phyloP scores from a whole-genome alignment of 2,113 vertebrate species.

The Eudyptes chrysolophus region DNA sequence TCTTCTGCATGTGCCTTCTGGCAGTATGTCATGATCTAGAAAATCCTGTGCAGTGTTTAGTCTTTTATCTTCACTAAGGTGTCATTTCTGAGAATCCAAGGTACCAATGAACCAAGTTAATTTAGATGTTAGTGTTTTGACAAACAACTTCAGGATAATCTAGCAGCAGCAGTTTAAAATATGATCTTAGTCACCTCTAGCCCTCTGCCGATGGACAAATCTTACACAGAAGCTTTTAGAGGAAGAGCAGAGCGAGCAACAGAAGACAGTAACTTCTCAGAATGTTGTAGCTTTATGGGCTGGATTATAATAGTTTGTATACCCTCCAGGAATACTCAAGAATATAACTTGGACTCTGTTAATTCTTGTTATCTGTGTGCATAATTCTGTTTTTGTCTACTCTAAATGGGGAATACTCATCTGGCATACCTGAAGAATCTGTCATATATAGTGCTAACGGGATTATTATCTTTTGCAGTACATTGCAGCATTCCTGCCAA shows the following conservation, averaged over 20 bases:
- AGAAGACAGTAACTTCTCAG: neutral
- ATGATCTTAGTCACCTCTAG: neutral
- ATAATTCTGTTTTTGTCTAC: neutral
- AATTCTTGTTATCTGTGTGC: constrained; percentile 45
- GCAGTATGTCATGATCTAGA: neutral
- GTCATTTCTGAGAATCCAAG: constrained; percentile 54
- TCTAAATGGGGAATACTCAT: neutral
- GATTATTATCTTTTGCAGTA: constrained; percentile 1
- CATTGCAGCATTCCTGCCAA: neutral
- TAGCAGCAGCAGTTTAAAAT: neutral
- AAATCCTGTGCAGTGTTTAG: neutral
- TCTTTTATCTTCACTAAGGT: neutral
- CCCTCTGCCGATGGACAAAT: neutral
- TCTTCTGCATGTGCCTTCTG: neutral
- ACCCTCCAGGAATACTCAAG: constrained; percentile 27
- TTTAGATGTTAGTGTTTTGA: neutral
- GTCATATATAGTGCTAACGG: neutral
- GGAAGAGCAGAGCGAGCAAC: neutral
- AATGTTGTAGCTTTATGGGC: neutral
- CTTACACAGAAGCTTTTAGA: neutral
- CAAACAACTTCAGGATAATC: neutral
- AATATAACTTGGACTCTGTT: constrained; percentile 24
- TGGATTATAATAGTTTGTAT: neutral
- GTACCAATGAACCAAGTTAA: constrained; percentile 46
- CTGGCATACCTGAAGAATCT: neutral